Evolutionary conservation across 1,140 invertebrate genomes (phyloP).

Genomic region (Tetragonula clypearis): DNA sequence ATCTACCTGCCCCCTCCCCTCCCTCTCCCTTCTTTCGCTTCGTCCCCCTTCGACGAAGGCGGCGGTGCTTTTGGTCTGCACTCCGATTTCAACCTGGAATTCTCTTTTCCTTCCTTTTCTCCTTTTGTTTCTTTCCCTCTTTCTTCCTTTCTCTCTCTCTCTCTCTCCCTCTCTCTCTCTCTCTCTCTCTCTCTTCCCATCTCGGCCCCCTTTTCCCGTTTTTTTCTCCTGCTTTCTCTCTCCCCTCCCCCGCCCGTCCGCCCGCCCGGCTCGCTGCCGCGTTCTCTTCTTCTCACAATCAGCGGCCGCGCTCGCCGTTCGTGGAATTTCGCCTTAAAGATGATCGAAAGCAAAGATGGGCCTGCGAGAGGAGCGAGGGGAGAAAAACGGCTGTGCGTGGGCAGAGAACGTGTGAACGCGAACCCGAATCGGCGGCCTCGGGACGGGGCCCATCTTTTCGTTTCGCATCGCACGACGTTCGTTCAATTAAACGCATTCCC

Average conservation of each 20-base stretch:
- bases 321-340: conserved; percentile 56
- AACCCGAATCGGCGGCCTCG: not conserved
- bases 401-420: conserved; percentile 55
- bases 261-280: conserved; percentile 4
- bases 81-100: conserved; percentile 66
- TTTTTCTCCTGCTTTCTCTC: conserved; percentile 21
- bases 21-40: conserved; percentile 7
- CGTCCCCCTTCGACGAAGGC: not conserved
- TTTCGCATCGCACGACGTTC: too few relatives aligned
- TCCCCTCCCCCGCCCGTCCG: not conserved
- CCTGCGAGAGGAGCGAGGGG: not conserved
- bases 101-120: conserved; percentile 46
- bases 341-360: conserved; percentile 62
- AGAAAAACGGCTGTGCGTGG: conserved; percentile 33
- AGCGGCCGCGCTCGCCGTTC: conserved; percentile 42
- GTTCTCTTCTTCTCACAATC: conserved; percentile 7
- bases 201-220: conserved; percentile 13
- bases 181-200: not conserved
- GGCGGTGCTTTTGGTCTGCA: conserved; percentile 70
- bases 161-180: not conserved
- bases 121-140: not conserved
- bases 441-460: too few relatives aligned
- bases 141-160: not conserved
- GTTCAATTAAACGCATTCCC: not conserved
- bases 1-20: conserved; percentile 59